Conservation (phyloP, 2,797 vertebrate species). For the Aratinga solstitialis region DNA sequence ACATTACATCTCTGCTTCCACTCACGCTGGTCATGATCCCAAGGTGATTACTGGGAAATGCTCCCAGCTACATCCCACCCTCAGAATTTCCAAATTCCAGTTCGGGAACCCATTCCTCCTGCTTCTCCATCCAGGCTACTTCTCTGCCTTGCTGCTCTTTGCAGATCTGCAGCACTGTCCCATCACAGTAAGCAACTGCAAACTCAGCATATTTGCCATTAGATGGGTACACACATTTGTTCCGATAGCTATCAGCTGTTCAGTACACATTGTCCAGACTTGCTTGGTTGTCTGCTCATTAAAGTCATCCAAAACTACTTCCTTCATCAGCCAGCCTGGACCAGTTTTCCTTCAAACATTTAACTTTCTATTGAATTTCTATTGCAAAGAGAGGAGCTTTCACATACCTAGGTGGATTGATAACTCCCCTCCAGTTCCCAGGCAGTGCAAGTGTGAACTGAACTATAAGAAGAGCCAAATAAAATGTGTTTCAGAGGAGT, state of each 20-base stretch:
- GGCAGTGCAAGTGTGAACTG: background rate
- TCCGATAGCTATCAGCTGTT: background rate
- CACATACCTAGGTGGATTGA: background rate
- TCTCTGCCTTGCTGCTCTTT: background rate
- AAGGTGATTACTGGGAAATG: background rate
- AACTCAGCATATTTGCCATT: background rate
- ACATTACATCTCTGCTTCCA: background rate
- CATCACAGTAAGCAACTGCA: background rate
- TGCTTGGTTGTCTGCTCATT: background rate
- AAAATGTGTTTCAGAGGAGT: background rate
- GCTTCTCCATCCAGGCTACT: background rate
- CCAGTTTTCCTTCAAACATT: conserved; percentile 34
- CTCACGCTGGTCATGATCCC: background rate
- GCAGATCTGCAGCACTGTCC: background rate
- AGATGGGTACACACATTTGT: background rate
- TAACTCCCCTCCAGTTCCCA: background rate
- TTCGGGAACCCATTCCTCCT: background rate
- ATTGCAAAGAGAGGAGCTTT: background rate
- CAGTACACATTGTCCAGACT: background rate
- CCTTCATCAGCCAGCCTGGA: background rate
- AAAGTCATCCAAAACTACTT: background rate
- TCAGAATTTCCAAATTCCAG: background rate
- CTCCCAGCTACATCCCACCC: background rate
- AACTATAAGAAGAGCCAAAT: background rate
- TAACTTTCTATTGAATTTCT: conserved; percentile 27